Base-by-base conservation (phyloP, 1,140 invertebrate genomes). In the Caenorhabditis elegans region DNA sequence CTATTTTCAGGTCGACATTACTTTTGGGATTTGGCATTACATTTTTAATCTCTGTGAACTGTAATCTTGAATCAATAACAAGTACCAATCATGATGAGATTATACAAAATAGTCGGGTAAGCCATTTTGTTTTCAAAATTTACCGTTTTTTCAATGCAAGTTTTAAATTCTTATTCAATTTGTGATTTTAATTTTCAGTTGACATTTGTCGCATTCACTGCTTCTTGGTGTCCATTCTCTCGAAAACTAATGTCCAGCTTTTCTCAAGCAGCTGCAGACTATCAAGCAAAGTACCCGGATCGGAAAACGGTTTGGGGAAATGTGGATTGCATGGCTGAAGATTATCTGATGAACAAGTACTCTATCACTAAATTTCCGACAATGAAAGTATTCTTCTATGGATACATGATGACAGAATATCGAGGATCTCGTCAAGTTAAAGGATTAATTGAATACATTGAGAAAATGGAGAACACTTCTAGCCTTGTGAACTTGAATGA, bases 311-410 rank as follows among this genome's bases (percentile, higher is more conserved):
- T 70, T 13, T 70, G 60, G 60, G 60, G 60, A 24, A 70, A 70
- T 70, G 60, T 70, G 34, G 34, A 70, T 11, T 70, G 60, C 17
- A 22, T 39, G 17, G 10, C 8, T 10, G 34, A 70, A 43, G 22
- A 19, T n/a, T 10, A 39, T 8, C 60, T 70, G 28, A 3, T 4
- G 3, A 10, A 70, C 4, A 43, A 39, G 34, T 70, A 70, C 22
- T 3, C 3, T 39, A 70, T 70, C 34, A 10, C 3, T 10, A 70
- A 70, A n/a, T 70, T 19, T 39, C 60, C 60, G 43, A 70, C 60
- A 10, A 39, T 70, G 60, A 70, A 70, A 39, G 60, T 70, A 3
- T 70, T 39, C 22, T 70, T 70, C 60, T 70, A 39, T n/a, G 60
- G 60, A 4, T 17, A 70, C 39, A 17, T 39, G 34, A 43, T 70